Percentiles rank a stretch among this genome's conserved stretches.
phyloP scores from a whole-genome alignment of 2,797 vertebrate genomes.

The Phalloptychus januarius region DNA sequence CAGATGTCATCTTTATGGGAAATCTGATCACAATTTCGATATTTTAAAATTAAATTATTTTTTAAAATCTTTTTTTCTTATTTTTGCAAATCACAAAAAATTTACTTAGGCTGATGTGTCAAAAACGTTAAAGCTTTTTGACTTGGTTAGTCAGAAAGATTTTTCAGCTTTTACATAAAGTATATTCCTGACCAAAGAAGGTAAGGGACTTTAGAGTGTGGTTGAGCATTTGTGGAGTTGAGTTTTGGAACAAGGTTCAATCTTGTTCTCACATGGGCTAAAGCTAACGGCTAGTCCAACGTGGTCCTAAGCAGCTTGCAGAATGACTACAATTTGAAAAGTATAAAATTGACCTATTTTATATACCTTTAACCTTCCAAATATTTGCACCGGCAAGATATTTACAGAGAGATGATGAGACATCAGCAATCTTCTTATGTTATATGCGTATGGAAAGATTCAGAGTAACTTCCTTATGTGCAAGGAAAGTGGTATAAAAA shows the following conservation, averaged over 20 bases:
- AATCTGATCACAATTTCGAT: too few species aligned
- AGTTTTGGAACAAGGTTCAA: neutral
- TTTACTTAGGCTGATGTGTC: neutral
- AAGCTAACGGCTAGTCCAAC: neutral
- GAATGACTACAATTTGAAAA: neutral
- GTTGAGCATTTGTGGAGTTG: neutral
- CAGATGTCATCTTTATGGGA: neutral
- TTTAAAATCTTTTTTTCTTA: neutral
- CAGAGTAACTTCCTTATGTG: neutral
- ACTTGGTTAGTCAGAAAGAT: neutral
- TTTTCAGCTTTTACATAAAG: neutral
- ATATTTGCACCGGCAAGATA: neutral
- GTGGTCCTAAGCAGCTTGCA: neutral
- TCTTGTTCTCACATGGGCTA: too few species aligned
- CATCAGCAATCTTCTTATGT: neutral
- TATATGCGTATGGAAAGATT: neutral
- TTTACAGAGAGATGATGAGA: neutral
- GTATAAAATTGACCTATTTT: neutral
- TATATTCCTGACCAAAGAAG: neutral
- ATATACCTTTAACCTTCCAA: neutral
- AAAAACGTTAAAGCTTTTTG: neutral
- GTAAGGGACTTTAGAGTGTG: neutral
- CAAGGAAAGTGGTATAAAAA: neutral
- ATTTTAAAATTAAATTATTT: too few species aligned
- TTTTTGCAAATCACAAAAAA: neutral